Conservation (phyloP, 2,888 invertebrate species). For the Sacculina carcini region DNA sequence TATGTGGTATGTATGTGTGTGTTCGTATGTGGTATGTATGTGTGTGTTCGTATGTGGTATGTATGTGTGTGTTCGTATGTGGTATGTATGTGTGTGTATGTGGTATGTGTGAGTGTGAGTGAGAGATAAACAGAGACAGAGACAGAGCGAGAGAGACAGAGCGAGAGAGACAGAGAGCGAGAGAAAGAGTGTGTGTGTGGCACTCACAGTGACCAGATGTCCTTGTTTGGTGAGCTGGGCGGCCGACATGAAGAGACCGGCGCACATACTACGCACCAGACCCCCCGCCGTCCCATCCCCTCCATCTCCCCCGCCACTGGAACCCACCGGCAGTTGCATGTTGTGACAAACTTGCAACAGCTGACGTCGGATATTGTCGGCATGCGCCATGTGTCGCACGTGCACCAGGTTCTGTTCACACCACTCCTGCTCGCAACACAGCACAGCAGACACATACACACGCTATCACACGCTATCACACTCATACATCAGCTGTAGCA, state of each 20-base stretch:
- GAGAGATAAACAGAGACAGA: neutral
- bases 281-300: constrained; percentile 21
- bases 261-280: constrained; percentile 33
- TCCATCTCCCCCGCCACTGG: no score
- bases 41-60: no score
- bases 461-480: no score
- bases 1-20: no score
- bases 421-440: constrained; percentile 54
- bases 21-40: no score
- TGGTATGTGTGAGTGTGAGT: no score
- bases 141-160: neutral
- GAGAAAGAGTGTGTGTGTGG: neutral
- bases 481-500: no score
- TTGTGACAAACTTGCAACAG: constrained; percentile 39
- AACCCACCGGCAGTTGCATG: constrained; percentile 30
- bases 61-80: no score
- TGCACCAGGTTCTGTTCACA: constrained; percentile 71
- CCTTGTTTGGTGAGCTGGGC: constrained; percentile 51
- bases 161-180: neutral
- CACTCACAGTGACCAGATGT: constrained; percentile 35
- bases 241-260: constrained; percentile 59
- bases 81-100: no score
- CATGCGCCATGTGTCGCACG: constrained; percentile 51
- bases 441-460: constrained; percentile 15
- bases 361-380: constrained; percentile 50